Evolutionary conservation across 2,113 vertebrate genomes (phyloP).

Genomic region (Clinocottus analis): DNA sequence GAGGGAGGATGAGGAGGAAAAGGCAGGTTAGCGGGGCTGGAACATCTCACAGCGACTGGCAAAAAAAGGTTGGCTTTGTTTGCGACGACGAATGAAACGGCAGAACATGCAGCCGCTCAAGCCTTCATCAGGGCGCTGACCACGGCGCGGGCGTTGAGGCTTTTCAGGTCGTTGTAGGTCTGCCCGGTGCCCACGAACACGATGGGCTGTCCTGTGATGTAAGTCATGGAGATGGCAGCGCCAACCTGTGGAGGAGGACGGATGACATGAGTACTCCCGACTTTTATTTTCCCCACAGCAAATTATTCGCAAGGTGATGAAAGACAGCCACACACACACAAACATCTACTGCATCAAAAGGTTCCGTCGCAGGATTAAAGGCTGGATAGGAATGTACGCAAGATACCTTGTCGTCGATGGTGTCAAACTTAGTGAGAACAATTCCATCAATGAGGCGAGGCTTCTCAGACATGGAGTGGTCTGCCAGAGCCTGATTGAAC

Average conservation of each 20-base stretch:
- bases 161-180: constrained; percentile 98
- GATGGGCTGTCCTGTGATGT: constrained; percentile 98
- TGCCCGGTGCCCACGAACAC: constrained; percentile 98
- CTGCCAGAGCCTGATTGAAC: constrained; percentile 97
- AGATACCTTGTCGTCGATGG: constrained; percentile 98
- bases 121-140: constrained; percentile 98
- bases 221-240: constrained; percentile 98
- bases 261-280: neutral
- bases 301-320: too few species aligned
- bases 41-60: constrained; percentile 53
- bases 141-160: constrained; percentile 96
- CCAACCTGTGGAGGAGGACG: constrained; percentile 86
- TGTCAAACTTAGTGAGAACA: constrained; percentile 98
- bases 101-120: constrained; percentile 72
- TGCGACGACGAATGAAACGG: constrained; percentile 31
- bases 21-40: constrained; percentile 47
- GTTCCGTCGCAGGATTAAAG: neutral
- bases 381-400: neutral
- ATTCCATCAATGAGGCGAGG: constrained; percentile 97
- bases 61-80: constrained; percentile 38
- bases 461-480: constrained; percentile 95
- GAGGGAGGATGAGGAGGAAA: constrained; percentile 35
- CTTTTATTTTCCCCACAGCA: too few species aligned
- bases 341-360: neutral
- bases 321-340: neutral